These are phyloP conservation scores for Papilio demoleus DNA, from an alignment of 2,888 invertebrate species.

Conservation along the genomic window DNA sequence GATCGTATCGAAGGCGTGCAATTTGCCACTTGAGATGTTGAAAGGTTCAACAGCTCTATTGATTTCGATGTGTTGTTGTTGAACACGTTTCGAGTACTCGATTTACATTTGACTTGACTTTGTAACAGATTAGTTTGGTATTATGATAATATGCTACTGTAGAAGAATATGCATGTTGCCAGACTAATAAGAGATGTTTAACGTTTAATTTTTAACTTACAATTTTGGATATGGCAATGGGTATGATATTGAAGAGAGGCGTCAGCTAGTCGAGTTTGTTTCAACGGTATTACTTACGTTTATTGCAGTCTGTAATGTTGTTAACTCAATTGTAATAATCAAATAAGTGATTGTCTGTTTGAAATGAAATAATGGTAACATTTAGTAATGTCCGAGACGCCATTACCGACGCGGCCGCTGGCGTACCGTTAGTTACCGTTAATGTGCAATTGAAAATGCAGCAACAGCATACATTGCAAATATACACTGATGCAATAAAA, in stretches of 20 bases:
- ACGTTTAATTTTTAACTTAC: background rate
- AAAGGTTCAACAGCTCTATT: slow-evolving; percentile 40
- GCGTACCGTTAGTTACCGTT: slow-evolving; percentile 34
- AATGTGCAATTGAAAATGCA: slow-evolving; percentile 40
- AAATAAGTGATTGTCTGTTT: slow-evolving; percentile 27
- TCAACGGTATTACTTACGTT: background rate
- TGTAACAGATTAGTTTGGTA: slow-evolving; percentile 7
- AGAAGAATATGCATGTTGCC: background rate
- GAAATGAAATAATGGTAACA: slow-evolving; percentile 28
- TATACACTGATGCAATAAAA: slow-evolving; percentile 41
- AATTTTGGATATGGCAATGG: background rate
- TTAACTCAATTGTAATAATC: slow-evolving; percentile 13
- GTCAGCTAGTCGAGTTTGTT: background rate
- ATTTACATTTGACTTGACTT: slow-evolving; percentile 14
- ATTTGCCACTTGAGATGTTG: slow-evolving; percentile 39
- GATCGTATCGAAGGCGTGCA: slow-evolving; percentile 42
- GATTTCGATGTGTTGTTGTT: slow-evolving; percentile 30
- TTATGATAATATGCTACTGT: background rate
- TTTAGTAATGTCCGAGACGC: slow-evolving; percentile 28
- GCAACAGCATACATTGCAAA: slow-evolving; percentile 38
- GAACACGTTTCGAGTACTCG: slow-evolving; percentile 21
- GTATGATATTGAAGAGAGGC: background rate
- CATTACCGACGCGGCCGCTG: slow-evolving; percentile 33
- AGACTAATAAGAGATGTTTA: background rate
- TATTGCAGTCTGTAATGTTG: background rate